Base-by-base conservation (phyloP, 2,797 vertebrate genomes). In the Sitta carolinensis region DNA sequence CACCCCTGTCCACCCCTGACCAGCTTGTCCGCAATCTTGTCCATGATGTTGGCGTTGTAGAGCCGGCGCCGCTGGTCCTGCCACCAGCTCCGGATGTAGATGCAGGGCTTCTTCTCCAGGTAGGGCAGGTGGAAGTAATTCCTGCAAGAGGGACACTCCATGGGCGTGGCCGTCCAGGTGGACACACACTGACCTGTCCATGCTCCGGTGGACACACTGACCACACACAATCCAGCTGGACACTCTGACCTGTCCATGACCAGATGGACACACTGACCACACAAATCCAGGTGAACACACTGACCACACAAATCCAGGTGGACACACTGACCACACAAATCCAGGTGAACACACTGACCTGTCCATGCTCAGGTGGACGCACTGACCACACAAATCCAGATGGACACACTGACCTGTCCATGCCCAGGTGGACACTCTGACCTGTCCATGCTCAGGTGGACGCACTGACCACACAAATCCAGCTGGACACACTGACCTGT, bases 61-160 rank as follows among this genome's bases (percentile, higher is more conserved):
- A 99, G 98, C 25, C 99, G 97, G 64, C 99, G 98, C 50, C 98
- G 98, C 93, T 99, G 99, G 96, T 99, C 99, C 42, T 99, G 99
- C 99, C 99, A 99, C 98, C 98, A 99, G 96, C 99, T 99, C 97
- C 98, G 99, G 94, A 99, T 99, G 89, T 98, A 99, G 93, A 99
- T 98, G 79, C 99, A 99, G 1, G 99, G 99, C 96, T 99, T 99
- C 94, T 98, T 98, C 95, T 99, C 99, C 94, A 99, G 99, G 95
- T 99, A 99, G 0, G 99, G 99, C 94, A 99, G 97, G 70, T 99
- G 98, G 95, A 99, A 99, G 95, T 99, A 99, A 95, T 99, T 99
- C 95, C 99, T 99, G 97, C 4, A 40, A 22, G 55, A 29, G 23
- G 23, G 38, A 16, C 11, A 9, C 19, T 48, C 67, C 0, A 0